Evolutionary conservation across 2,888 invertebrate species (phyloP).

Genomic region (Callyntrura guangdongensis): DNA sequence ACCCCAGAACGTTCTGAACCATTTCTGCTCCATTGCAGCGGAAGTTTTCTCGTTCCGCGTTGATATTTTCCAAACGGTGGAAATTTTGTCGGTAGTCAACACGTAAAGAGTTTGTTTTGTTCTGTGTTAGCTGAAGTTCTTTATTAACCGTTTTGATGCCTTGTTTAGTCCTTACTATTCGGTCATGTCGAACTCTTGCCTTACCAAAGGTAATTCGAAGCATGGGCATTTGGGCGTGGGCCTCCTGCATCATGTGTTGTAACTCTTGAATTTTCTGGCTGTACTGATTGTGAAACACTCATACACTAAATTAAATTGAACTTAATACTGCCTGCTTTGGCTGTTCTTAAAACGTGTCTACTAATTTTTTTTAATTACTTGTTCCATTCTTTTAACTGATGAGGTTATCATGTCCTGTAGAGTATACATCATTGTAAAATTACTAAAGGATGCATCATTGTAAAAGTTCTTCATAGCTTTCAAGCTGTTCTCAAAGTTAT

Average conservation of each 20-base stretch:
- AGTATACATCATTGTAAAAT: conserved; percentile 81
- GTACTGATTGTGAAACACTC: conserved; percentile 45
- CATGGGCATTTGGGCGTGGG: conserved; percentile 74
- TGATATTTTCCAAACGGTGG: conserved; percentile 64
- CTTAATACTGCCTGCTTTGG: too few species aligned
- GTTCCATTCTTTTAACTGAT: conserved; percentile 74
- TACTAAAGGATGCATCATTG: conserved; percentile 81
- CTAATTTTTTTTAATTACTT: neutral
- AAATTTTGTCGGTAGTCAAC: conserved; percentile 73
- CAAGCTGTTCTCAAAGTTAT: conserved; percentile 80
- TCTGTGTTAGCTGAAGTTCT: conserved; percentile 68
- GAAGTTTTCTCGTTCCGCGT: conserved; percentile 74
- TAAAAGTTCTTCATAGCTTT: conserved; percentile 82
- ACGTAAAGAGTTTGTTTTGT: conserved; percentile 58
- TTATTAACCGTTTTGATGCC: conserved; percentile 78
- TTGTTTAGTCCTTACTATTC: conserved; percentile 74
- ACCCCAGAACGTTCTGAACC: conserved; percentile 68
- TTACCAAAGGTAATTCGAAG: conserved; percentile 55
- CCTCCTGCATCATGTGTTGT: conserved; percentile 76
- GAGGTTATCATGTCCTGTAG: conserved; percentile 79
- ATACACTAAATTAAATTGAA: neutral
- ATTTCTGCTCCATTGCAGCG: conserved; percentile 68
- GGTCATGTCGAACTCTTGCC: conserved; percentile 73
- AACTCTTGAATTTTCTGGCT: conserved; percentile 68
- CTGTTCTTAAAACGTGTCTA: too few species aligned